Conservation (phyloP, 2,888 invertebrate genomes). For the Polyommatus icarus region DNA sequence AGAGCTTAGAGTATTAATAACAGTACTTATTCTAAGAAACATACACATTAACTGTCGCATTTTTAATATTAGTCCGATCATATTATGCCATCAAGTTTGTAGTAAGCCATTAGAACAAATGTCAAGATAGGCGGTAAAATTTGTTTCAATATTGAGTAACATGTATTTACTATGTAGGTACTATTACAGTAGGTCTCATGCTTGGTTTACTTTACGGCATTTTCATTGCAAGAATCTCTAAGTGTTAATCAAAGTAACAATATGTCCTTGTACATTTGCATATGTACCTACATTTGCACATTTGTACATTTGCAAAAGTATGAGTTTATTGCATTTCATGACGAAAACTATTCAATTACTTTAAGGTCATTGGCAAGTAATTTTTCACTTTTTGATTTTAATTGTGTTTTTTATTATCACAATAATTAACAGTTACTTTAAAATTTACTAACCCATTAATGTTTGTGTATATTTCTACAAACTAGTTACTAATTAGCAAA, state of each 20-base stretch:
- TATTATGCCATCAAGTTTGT: too few relatives aligned
- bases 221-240: not conserved
- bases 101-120: too few relatives aligned
- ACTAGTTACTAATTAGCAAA: not conserved
- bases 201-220: not conserved
- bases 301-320: not conserved
- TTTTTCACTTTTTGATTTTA: not conserved
- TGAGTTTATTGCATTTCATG: not conserved
- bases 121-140: too few relatives aligned
- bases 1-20: too few relatives aligned
- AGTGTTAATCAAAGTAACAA: not conserved
- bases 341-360: not conserved
- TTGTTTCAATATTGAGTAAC: too few relatives aligned
- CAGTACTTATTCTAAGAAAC: too few relatives aligned
- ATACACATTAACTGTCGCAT: too few relatives aligned
- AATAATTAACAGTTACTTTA: not conserved
- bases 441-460: not conserved
- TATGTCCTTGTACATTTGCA: slow-evolving; percentile 14
- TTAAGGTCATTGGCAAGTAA: not conserved
- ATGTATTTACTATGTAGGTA: not conserved
- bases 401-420: not conserved
- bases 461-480: not conserved
- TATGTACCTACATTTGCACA: too few relatives aligned
- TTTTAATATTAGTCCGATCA: too few relatives aligned
- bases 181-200: not conserved